Percentiles rank a stretch among this genome's conserved stretches.
Evolutionary conservation across 2,888 invertebrate species (phyloP).

Genomic region (Seira ritae): DNA sequence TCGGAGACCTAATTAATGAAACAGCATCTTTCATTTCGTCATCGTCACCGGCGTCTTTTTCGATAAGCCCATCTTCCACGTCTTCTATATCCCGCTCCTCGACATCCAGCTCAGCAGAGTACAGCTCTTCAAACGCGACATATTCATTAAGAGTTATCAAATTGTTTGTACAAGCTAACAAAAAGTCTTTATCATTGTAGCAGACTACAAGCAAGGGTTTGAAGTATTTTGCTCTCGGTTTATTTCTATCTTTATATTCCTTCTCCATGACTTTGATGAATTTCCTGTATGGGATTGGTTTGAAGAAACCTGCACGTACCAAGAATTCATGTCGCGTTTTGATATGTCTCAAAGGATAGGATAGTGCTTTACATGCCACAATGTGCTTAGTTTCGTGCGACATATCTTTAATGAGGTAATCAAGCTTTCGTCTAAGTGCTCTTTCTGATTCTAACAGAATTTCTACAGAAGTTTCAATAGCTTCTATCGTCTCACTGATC

Average conservation of each 20-base stretch:
- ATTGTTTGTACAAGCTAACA: constrained; percentile 65
- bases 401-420: constrained; percentile 63
- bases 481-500: constrained; percentile 44
- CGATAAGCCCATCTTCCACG: constrained; percentile 13
- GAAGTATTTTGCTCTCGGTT: constrained; percentile 66
- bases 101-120: constrained; percentile 36
- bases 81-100: background rate
- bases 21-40: constrained; percentile 17
- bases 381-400: constrained; percentile 64
- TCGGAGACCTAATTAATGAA: constrained; percentile 30
- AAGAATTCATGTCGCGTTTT: constrained; percentile 69
- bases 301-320: constrained; percentile 67
- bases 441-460: constrained; percentile 47
- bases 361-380: constrained; percentile 47
- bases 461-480: constrained; percentile 58
- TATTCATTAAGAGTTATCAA: constrained; percentile 61
- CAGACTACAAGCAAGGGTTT: constrained; percentile 64
- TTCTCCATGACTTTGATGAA: constrained; percentile 66
- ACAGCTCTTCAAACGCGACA: constrained; percentile 70
- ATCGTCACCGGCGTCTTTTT: constrained; percentile 35
- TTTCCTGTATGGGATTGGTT: constrained; percentile 62
- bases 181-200: constrained; percentile 63
- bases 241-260: constrained; percentile 43
- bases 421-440: constrained; percentile 56
- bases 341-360: constrained; percentile 54